Percentiles rank a stretch among this genome's conserved stretches.
Conservation (phyloP, 2,797 vertebrate species). For the Sebastes goodei region DNA sequence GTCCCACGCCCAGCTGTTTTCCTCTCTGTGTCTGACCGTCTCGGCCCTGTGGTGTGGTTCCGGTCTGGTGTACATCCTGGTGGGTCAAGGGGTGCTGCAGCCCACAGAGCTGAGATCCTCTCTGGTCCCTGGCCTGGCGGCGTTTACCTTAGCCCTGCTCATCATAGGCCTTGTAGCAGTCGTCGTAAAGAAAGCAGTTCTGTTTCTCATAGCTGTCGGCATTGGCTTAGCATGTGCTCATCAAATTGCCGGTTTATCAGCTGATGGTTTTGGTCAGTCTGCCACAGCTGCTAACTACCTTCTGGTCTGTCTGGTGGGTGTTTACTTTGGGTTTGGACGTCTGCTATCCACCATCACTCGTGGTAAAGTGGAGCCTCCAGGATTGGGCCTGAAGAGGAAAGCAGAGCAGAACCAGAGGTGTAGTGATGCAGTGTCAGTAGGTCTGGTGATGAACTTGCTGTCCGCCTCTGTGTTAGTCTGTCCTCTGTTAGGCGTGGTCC, state of each 20-base stretch:
- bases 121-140: constrained; percentile 85
- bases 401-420: constrained; percentile 20
- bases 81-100: constrained; percentile 73
- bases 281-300: constrained; percentile 87
- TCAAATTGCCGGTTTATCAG: constrained; percentile 80
- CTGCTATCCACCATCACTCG: constrained; percentile 75
- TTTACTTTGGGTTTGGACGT: constrained; percentile 84
- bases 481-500: constrained; percentile 83
- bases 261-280: constrained; percentile 76
- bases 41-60: constrained; percentile 87
- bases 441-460: constrained; percentile 87
- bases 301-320: constrained; percentile 78
- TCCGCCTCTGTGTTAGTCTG: constrained; percentile 86
- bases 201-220: constrained; percentile 76
- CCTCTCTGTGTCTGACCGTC: constrained; percentile 84
- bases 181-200: constrained; percentile 71
- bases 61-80: constrained; percentile 83
- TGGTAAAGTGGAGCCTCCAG: constrained; percentile 74
- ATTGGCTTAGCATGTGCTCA: constrained; percentile 86
- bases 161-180: constrained; percentile 77
- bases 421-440: constrained; percentile 50
- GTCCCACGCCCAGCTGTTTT: constrained; percentile 75
- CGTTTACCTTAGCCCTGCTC: constrained; percentile 83
- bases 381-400: constrained; percentile 58
- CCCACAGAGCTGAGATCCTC: constrained; percentile 58